These are phyloP conservation scores for Drosophila parvula DNA, from an alignment of 1,140 invertebrate species.

Conservation along the genomic window DNA sequence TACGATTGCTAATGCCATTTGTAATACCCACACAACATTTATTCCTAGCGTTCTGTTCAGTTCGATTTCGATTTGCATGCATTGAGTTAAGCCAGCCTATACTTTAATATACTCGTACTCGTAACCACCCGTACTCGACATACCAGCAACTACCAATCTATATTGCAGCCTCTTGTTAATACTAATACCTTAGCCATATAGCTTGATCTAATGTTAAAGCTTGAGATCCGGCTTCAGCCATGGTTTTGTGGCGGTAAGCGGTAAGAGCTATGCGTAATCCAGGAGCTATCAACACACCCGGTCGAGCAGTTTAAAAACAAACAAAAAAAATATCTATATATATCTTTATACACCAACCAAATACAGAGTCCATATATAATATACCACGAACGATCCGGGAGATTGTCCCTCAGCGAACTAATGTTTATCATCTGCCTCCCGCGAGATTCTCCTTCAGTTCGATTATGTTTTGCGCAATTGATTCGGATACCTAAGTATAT, in stretches of 20 bases:
- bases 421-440: constrained; percentile 80
- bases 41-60: constrained; percentile 69
- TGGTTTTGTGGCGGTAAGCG: constrained; percentile 33
- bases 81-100: constrained; percentile 65
- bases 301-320: background rate
- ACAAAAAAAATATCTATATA: background rate
- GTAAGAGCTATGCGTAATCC: constrained; percentile 31
- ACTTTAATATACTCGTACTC: constrained; percentile 62
- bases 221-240: constrained; percentile 21
- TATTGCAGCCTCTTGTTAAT: constrained; percentile 60
- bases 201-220: constrained; percentile 2
- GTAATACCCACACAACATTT: constrained; percentile 59
- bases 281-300: constrained; percentile 12
- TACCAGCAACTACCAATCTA: constrained; percentile 57
- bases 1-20: constrained; percentile 70
- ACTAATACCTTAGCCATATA: constrained; percentile 5
- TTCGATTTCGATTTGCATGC: constrained; percentile 74
- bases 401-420: constrained; percentile 42
- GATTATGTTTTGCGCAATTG: constrained; percentile 50
- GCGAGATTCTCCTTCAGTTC: constrained; percentile 60
- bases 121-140: constrained; percentile 54
- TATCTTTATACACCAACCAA: constrained; percentile 3
- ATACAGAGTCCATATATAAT: background rate
- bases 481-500: constrained; percentile 60
- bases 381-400: background rate